Evolutionary conservation across 2,113 vertebrate genomes (phyloP).

Genomic region (Alces alces): DNA sequence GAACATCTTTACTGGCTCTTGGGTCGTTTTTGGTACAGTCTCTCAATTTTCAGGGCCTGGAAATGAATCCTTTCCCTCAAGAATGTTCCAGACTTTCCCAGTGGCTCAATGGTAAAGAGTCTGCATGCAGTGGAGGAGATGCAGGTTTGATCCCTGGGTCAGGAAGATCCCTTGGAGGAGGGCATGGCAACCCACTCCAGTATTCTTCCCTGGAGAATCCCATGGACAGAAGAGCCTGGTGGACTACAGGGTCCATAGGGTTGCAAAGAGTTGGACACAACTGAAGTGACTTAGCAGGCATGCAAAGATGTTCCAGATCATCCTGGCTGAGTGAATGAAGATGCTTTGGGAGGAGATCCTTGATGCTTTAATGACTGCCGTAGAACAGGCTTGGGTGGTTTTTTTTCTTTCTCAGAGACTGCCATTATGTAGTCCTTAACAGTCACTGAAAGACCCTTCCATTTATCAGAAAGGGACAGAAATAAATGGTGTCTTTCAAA

Average conservation of each 20-base stretch:
- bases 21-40: not conserved
- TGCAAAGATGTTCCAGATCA: not conserved
- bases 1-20: not conserved
- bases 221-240: not conserved
- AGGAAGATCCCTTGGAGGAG: not conserved
- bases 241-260: not conserved
- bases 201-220: not conserved
- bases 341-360: no score
- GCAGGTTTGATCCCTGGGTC: not conserved
- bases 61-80: not conserved
- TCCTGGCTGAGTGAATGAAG: not conserved
- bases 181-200: not conserved
- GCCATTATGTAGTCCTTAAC: not conserved
- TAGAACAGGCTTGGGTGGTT: not conserved
- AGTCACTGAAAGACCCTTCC: not conserved
- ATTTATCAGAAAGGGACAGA: conserved; percentile 21
- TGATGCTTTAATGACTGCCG: not conserved
- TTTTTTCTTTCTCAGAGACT: not conserved
- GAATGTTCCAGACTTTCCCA: not conserved
- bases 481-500: conserved; percentile 24
- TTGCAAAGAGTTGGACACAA: not conserved
- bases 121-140: not conserved
- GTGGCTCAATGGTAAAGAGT: not conserved
- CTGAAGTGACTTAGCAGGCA: not conserved
- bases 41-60: not conserved